Conservation (phyloP, 2,888 invertebrate species). For the Lordiphosa andalusiaca region DNA sequence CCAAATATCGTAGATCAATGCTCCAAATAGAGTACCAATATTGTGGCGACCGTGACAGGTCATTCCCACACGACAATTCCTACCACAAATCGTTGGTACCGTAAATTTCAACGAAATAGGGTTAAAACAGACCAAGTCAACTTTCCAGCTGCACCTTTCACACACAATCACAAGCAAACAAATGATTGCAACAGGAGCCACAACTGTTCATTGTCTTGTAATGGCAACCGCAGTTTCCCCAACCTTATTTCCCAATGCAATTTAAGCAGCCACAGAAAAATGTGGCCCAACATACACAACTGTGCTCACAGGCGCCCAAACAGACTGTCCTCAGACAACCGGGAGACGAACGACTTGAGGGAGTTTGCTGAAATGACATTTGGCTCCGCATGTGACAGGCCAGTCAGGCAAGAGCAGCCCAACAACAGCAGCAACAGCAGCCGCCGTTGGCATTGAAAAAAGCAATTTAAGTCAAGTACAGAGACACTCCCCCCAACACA, state of each 20-base stretch:
- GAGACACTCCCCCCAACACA: slow-evolving; percentile 11
- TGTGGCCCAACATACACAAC: slow-evolving; percentile 41
- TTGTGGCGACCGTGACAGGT: no score
- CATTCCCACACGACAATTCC: no score
- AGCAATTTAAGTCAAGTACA: slow-evolving; percentile 71
- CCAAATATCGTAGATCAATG: no score
- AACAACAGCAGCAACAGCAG: slow-evolving; percentile 40
- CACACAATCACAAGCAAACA: neutral
- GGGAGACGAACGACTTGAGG: slow-evolving; percentile 76
- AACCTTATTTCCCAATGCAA: slow-evolving; percentile 57
- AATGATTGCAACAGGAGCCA: slow-evolving; percentile 35
- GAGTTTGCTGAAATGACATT: slow-evolving; percentile 79
- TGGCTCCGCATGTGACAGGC: slow-evolving; percentile 75
- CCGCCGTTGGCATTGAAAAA: slow-evolving; percentile 74
- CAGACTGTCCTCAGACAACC: slow-evolving; percentile 15
- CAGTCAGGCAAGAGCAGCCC: slow-evolving; percentile 28
- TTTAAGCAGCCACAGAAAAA: slow-evolving; percentile 64
- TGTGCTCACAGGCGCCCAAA: slow-evolving; percentile 4
- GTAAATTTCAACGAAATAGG: no score
- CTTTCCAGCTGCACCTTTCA: slow-evolving; percentile 21
- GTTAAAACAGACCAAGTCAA: no score
- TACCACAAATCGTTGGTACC: no score
- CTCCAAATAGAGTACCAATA: no score
- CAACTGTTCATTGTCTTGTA: slow-evolving; percentile 63
- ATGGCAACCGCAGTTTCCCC: slow-evolving; percentile 31